Conservation (phyloP, 92 coral and sea anemone species). For the Muricea muricata region DNA sequence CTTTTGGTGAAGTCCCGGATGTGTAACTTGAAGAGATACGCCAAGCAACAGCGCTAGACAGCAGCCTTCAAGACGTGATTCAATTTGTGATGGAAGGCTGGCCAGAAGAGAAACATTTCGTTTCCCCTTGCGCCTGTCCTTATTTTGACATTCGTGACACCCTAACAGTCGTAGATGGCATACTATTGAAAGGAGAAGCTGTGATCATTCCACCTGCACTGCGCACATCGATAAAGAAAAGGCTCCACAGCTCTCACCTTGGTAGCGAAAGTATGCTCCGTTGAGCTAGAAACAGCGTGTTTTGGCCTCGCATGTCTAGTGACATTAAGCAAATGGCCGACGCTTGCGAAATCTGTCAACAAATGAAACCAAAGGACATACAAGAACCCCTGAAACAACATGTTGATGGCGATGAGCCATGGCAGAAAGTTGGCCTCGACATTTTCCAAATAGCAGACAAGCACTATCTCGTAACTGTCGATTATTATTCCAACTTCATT, state of each 20-base stretch:
- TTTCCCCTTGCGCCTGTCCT: background rate
- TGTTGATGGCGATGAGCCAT: slow-evolving; percentile 45
- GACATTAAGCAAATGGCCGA: slow-evolving; percentile 52
- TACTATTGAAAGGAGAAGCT: background rate
- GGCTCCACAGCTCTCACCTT: slow-evolving; percentile 45
- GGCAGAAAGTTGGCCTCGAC: slow-evolving; percentile 56
- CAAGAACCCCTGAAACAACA: slow-evolving; percentile 58
- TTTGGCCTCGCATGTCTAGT: slow-evolving; percentile 63
- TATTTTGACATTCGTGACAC: slow-evolving; percentile 56
- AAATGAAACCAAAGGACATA: slow-evolving; percentile 30
- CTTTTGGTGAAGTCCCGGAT: slow-evolving; percentile 57
- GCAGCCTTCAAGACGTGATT: slow-evolving; percentile 30
- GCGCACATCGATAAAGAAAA: slow-evolving; percentile 39
- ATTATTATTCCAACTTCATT: slow-evolving; percentile 45
- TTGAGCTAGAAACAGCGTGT: slow-evolving; percentile 56
- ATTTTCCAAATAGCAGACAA: slow-evolving; percentile 49
- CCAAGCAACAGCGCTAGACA: slow-evolving; percentile 50
- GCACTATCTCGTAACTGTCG: slow-evolving; percentile 12
- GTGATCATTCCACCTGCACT: background rate
- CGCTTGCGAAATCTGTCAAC: slow-evolving; percentile 48
- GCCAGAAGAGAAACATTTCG: slow-evolving; percentile 50
- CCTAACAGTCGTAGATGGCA: slow-evolving; percentile 39
- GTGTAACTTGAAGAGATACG: slow-evolving; percentile 49
- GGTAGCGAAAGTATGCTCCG: slow-evolving; percentile 46
- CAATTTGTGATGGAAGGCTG: slow-evolving; percentile 52